phyloP scores from a whole-genome alignment of 2,797 vertebrate genomes.

The Peromyscus eremicus region DNA sequence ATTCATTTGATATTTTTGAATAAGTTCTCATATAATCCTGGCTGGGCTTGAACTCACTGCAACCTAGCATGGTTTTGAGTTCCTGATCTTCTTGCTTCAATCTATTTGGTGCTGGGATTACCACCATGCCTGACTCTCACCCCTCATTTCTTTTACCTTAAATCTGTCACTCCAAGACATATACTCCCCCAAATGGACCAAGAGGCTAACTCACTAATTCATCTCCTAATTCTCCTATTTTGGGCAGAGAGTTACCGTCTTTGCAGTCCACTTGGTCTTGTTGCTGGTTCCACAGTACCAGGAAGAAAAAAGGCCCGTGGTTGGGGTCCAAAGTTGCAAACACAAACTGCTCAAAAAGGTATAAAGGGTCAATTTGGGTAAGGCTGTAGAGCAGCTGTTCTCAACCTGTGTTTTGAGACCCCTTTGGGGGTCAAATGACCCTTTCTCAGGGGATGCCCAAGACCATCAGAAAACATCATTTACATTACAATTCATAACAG shows the following conservation, averaged over 20 bases:
- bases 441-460: not conserved
- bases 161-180: not conserved
- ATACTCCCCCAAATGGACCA: not conserved
- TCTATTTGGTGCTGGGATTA: not conserved
- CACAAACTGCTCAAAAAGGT: not conserved
- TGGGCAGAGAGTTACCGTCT: not conserved
- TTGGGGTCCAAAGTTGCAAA: not conserved
- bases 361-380: not conserved
- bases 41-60: not conserved
- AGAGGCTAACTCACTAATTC: not conserved
- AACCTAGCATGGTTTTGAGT: not conserved
- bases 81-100: not conserved
- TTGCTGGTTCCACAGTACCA: not conserved
- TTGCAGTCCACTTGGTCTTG: not conserved
- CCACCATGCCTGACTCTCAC: not conserved
- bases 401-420: not conserved
- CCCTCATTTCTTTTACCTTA: not conserved
- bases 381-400: not conserved
- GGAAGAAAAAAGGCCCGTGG: not conserved
- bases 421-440: not conserved
- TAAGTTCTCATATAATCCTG: not conserved
- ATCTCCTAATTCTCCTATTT: not conserved
- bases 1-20: not conserved
- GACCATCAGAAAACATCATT: not conserved
- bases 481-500: not conserved